Base-by-base conservation (phyloP, 1,140 invertebrate genomes). In the Lepidurus arcticus region DNA sequence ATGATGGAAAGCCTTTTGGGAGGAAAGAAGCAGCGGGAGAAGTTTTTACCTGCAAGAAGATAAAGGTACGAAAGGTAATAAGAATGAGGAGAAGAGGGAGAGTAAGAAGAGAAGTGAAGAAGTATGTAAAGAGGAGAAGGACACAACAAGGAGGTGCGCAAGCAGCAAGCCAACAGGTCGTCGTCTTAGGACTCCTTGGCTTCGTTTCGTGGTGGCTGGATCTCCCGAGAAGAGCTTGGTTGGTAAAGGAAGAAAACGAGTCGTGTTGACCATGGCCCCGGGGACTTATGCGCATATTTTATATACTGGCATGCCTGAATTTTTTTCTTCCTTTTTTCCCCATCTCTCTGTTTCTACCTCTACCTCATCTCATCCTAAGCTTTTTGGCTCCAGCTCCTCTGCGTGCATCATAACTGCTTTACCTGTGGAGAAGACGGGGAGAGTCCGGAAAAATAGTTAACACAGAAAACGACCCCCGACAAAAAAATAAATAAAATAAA, bases 371-470 rank as follows among this genome's bases (percentile, higher is more conserved):
- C 53, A 65, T 65, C 53, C 53, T 65, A 65, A 65, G 53, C 53
- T 65, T 65, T 65, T 16, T 9, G 53, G 53, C 53, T 65, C 53
- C 13, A 65, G 53, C 53, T 65, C 53, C 53, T 65, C 53, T 65
- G 53, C 53, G 53, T 65, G 53, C 53, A 65, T 65, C 53, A 65
- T 65, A 65, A 65, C 53, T 65, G 53, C 53, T 65, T 65, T 65
- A 65, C 53, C 53, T 65, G 53, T 65, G 42, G 9, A 45, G 34
- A 53, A 43, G 43, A 78, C 78, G 76, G 53, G 65, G 26, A 53
- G 75, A 77, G 75, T 74, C 44, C 45, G 16, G 73, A 24, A 47
- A 42, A 7, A 73, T 65, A 44, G 78, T 75, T 65, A 77, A 79
- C 76, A 42, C 74, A 74, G 24, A 73, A 73, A 65, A 65, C 78